Conservation (phyloP, 2,797 vertebrate genomes). For the Setipinna tenuifilis region DNA sequence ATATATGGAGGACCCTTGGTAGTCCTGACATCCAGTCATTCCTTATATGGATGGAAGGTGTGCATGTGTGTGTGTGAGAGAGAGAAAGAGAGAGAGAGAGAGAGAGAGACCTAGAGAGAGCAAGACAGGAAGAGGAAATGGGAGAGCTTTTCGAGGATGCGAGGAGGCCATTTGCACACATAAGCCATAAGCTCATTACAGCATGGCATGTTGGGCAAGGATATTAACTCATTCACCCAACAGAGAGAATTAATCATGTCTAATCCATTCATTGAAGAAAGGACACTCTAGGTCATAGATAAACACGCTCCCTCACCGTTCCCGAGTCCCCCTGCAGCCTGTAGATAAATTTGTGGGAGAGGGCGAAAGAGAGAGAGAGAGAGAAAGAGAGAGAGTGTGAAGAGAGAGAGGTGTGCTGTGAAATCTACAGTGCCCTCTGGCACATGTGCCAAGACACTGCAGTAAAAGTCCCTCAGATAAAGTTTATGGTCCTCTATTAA, state of each 20-base stretch:
- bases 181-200: constrained; percentile 21
- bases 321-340: constrained; percentile 1
- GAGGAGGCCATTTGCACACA: constrained; percentile 21
- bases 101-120: neutral
- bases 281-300: constrained; percentile 25
- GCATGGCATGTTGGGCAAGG: constrained; percentile 21
- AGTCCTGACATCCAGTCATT: constrained; percentile 54
- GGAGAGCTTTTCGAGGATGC: constrained; percentile 14
- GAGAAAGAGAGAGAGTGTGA: neutral
- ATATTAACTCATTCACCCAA: constrained; percentile 28
- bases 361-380: constrained; percentile 6
- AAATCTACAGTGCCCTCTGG: constrained; percentile 50
- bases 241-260: constrained; percentile 26
- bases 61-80: neutral
- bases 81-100: neutral
- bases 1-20: constrained; percentile 50
- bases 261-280: constrained; percentile 28
- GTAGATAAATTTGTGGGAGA: constrained; percentile 31
- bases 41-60: constrained; percentile 51
- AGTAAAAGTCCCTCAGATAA: constrained; percentile 28
- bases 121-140: constrained; percentile 8
- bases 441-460: constrained; percentile 34
- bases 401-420: constrained; percentile 16
- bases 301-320: neutral
- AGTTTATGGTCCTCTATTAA: constrained; percentile 26